phyloP scores from a whole-genome alignment of 2,888 invertebrate species.

The Diaphora mendica region DNA sequence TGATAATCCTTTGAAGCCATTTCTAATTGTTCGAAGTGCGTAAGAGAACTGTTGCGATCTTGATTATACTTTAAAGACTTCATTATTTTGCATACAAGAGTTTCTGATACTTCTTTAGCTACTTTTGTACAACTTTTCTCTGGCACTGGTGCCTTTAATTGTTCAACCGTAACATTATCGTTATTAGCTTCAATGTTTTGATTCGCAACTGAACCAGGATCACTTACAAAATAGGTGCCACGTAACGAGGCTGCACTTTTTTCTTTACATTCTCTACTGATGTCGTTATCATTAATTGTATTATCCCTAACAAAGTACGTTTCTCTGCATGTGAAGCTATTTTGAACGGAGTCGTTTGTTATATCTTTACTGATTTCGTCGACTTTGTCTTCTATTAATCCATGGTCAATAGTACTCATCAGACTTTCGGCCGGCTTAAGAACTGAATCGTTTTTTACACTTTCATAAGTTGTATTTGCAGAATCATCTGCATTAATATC shows the following conservation, averaged over 20 bases:
- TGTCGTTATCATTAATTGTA: conserved; percentile 20
- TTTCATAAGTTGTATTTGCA: conserved; percentile 25
- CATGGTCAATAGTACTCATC: conserved; percentile 14
- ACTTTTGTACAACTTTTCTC: conserved; percentile 20
- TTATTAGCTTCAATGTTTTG: conserved; percentile 22
- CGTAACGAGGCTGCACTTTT: conserved; percentile 35
- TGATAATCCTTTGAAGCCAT: conserved; percentile 54
- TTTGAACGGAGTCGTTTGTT: conserved; percentile 22
- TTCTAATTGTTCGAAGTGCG: conserved; percentile 73
- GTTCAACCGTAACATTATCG: conserved; percentile 22
- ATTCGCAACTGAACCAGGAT: conserved; percentile 28
- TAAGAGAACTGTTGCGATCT: conserved; percentile 64
- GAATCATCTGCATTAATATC: conserved; percentile 16
- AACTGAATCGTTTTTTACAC: conserved; percentile 2
- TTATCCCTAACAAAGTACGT: conserved; percentile 46
- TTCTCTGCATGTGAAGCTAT: conserved; percentile 30
- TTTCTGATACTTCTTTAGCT: conserved; percentile 47
- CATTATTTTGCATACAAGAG: conserved; percentile 61
- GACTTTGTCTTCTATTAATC: not conserved
- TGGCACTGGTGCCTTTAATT: conserved; percentile 29
- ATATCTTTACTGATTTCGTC: conserved; percentile 19
- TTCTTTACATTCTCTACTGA: conserved; percentile 26
- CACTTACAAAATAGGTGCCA: conserved; percentile 56
- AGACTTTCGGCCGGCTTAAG: not conserved
- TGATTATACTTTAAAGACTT: conserved; percentile 57